phyloP scores from a whole-genome alignment of 2,113 vertebrate genomes.

The Nothobranchius kuhntae region DNA sequence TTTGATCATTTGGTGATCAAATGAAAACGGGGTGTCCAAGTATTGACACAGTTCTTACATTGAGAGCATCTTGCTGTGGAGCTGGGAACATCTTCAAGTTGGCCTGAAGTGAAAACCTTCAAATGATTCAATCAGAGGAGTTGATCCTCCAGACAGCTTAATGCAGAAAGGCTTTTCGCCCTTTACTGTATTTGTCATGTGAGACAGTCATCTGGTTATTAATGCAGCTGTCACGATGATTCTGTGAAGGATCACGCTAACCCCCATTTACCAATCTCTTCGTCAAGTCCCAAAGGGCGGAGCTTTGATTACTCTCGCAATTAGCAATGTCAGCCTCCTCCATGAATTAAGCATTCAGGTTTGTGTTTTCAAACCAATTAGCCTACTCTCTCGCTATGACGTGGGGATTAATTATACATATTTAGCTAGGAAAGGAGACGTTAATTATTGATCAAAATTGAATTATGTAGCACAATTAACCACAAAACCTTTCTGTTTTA shows the following conservation, averaged over 20 bases:
- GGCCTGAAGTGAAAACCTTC: constrained; percentile 55
- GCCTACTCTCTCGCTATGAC: constrained; percentile 91
- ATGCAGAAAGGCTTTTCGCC: constrained; percentile 62
- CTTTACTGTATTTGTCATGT: constrained; percentile 68
- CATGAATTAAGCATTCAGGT: constrained; percentile 98
- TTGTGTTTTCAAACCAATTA: constrained; percentile 99
- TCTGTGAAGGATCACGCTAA: constrained; percentile 73
- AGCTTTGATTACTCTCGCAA: constrained; percentile 97
- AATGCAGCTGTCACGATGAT: constrained; percentile 78
- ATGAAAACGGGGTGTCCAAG: neutral
- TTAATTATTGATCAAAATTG: constrained; percentile 99
- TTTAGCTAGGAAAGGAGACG: constrained; percentile 96
- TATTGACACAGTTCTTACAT: constrained; percentile 20
- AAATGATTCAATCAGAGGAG: constrained; percentile 52
- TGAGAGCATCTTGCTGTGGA: constrained; percentile 17
- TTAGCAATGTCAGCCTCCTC: constrained; percentile 93
- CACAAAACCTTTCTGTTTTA: constrained; percentile 79
- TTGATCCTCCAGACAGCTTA: constrained; percentile 62
- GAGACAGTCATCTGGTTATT: constrained; percentile 70
- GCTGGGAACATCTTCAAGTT: constrained; percentile 32
- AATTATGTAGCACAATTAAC: constrained; percentile 95
- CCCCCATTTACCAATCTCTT: constrained; percentile 87
- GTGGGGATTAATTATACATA: constrained; percentile 99
- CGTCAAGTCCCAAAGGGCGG: constrained; percentile 88
- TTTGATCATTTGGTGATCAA: neutral